Conservation (phyloP, 2,113 vertebrate genomes). For the Rhabdomys dilectus region DNA sequence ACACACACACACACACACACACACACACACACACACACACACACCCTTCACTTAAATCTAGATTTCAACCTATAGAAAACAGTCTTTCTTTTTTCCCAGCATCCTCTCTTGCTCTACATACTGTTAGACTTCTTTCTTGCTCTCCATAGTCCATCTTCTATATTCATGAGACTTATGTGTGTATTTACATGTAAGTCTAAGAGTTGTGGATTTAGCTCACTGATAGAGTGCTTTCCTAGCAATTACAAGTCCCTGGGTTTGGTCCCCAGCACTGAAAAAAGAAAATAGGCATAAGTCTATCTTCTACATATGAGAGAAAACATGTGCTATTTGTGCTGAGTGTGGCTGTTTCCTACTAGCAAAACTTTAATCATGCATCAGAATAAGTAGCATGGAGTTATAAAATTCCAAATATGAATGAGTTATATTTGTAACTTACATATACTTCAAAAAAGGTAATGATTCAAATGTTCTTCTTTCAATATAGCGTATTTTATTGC, state of each 20-base stretch:
- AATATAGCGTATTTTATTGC: conserved; percentile 50
- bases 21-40: background rate
- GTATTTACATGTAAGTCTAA: background rate
- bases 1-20: background rate
- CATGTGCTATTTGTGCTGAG: background rate
- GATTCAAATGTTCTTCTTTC: conserved; percentile 37
- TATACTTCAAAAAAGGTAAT: conserved; percentile 38
- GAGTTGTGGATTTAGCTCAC: background rate
- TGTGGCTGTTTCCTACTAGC: background rate
- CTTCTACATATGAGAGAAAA: background rate
- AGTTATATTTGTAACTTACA: conserved; percentile 40
- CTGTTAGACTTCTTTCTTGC: background rate
- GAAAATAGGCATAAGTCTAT: background rate
- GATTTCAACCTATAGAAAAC: background rate
- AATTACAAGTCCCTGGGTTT: background rate
- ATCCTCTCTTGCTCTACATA: background rate
- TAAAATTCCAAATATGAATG: background rate
- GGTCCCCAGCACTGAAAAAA: background rate
- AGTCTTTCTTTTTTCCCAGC: background rate
- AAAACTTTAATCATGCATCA: background rate
- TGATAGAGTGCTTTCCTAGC: background rate
- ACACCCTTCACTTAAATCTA: background rate
- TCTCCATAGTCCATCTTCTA: background rate
- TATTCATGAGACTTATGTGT: background rate
- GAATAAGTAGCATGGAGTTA: background rate